These are phyloP conservation scores for Tenthredo scrophulariae DNA, from an alignment of 2,888 invertebrate species.

Conservation along the genomic window DNA sequence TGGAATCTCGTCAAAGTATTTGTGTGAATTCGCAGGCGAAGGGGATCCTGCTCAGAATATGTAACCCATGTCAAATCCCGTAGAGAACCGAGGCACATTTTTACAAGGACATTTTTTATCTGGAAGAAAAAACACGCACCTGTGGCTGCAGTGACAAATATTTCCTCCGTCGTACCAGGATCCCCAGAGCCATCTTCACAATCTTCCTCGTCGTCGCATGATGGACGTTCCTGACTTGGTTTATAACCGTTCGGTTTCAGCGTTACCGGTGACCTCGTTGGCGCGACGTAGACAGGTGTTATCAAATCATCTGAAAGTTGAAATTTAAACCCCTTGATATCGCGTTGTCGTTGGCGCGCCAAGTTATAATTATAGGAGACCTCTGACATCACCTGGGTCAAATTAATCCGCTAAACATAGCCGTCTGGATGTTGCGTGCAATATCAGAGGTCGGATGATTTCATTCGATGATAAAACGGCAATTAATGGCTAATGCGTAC, in stretches of 20 bases:
- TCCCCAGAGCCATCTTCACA: constrained; percentile 90
- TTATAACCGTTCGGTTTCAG: constrained; percentile 69
- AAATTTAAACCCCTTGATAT: constrained; percentile 29
- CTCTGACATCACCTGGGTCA: constrained; percentile 10
- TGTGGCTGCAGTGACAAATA: constrained; percentile 76
- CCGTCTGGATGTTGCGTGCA: constrained; percentile 15
- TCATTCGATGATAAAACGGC: neutral
- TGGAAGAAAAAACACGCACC: constrained; percentile 62
- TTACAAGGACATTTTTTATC: neutral
- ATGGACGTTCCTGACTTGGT: constrained; percentile 70
- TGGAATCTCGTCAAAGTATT: neutral
- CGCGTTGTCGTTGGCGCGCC: neutral
- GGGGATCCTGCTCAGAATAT: neutral
- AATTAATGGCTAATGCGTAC: constrained; percentile 2
- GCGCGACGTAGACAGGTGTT: constrained; percentile 94
- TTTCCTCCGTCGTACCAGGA: constrained; percentile 85
- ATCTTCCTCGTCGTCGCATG: constrained; percentile 91
- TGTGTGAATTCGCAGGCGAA: neutral
- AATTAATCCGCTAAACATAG: constrained; percentile 13
- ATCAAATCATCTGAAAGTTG: constrained; percentile 88
- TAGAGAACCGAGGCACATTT: neutral
- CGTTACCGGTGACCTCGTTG: constrained; percentile 84
- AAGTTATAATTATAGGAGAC: constrained; percentile 45
- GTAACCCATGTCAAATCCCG: neutral
- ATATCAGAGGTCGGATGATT: constrained; percentile 5